These are phyloP conservation scores for Nothura maculosa DNA, from an alignment of 2,797 vertebrate species.

Conservation along the genomic window DNA sequence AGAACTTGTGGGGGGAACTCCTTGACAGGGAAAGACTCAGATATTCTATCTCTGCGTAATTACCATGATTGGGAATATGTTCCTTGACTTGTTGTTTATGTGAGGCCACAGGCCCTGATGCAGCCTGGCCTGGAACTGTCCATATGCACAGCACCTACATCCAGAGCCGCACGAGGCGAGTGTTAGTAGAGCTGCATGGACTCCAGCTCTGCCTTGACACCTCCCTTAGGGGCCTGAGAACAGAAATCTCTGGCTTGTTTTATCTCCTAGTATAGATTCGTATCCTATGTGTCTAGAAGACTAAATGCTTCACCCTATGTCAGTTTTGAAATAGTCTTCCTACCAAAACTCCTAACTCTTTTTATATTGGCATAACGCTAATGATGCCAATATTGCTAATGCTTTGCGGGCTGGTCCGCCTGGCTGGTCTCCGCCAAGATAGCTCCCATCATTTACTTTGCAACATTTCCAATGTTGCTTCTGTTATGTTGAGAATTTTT, in stretches of 20 bases:
- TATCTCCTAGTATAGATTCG: neutral
- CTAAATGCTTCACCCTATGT: neutral
- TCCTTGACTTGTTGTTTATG: accelerated
- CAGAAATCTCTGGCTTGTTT: neutral
- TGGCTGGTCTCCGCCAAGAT: neutral
- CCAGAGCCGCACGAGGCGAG: too few species aligned
- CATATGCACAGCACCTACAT: accelerated
- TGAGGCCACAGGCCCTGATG: neutral
- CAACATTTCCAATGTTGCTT: neutral
- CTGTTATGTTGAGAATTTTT: neutral
- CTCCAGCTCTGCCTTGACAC: neutral
- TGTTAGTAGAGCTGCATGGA: accelerated
- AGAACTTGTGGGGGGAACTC: too few species aligned
- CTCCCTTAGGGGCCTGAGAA: neutral
- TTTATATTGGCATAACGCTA: conserved; percentile 4
- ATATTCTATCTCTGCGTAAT: neutral
- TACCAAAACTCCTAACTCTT: neutral
- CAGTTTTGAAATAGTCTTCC: neutral
- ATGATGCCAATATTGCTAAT: neutral
- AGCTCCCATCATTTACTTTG: conserved; percentile 29
- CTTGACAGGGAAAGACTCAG: neutral
- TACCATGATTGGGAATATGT: neutral
- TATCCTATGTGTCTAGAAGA: neutral
- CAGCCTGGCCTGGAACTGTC: neutral
- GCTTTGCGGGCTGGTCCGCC: neutral